phyloP scores from a whole-genome alignment of 2,797 vertebrate genomes.

The Falco naumanni region DNA sequence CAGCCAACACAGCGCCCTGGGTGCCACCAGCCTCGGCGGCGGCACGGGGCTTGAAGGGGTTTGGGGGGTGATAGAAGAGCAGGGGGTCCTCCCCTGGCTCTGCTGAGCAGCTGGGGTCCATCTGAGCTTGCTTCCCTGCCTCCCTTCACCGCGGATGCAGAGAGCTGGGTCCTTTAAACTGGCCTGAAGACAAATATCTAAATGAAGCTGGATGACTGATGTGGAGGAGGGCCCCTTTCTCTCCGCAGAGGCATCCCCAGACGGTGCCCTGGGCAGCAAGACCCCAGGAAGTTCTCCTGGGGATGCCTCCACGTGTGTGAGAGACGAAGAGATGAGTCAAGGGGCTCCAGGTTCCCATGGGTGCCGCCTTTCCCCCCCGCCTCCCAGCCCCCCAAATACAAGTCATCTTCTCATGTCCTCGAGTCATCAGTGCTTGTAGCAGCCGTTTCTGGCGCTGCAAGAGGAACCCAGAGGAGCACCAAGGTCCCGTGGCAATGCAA shows the following conservation, averaged over 20 bases:
- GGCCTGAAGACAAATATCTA: neutral
- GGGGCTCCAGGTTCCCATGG: neutral
- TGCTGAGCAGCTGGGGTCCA: fast-evolving
- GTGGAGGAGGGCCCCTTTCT: neutral
- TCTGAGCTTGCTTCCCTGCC: neutral
- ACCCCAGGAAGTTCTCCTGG: fast-evolving
- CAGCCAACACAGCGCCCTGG: fast-evolving
- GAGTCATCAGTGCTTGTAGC: neutral
- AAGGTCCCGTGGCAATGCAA: neutral
- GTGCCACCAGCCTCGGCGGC: neutral
- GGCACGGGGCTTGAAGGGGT: fast-evolving
- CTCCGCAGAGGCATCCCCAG: neutral
- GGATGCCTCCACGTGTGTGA: neutral
- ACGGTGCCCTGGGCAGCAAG: neutral
- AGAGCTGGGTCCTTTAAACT: neutral
- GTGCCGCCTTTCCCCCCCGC: neutral
- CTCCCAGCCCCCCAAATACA: neutral
- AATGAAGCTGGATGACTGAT: fast-evolving
- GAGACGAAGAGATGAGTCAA: neutral
- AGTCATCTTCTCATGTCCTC: fast-evolving
- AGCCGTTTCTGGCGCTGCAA: neutral
- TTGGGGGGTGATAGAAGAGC: neutral
- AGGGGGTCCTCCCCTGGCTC: neutral
- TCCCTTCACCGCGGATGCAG: neutral
- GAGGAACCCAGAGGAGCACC: neutral